Evolutionary conservation across 2,888 invertebrate species (phyloP).

Genomic region (Agonopterix alstromeriana): DNA sequence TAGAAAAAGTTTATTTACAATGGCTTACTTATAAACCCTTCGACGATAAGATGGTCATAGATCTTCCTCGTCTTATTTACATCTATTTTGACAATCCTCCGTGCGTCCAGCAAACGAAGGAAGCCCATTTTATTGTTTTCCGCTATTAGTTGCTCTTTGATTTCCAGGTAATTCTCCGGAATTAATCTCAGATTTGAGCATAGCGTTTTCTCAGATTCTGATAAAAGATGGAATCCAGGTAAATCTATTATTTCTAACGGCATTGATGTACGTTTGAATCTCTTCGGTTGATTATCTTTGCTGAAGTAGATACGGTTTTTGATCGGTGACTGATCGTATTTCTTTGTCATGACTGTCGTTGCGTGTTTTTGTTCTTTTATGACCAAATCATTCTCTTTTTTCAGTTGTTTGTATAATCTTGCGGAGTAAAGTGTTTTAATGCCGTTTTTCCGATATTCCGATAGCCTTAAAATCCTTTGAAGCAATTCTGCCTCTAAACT

Average conservation of each 20-base stretch:
- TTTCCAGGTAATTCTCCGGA: slow-evolving; percentile 87
- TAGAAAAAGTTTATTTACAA: slow-evolving; percentile 2
- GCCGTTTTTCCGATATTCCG: slow-evolving; percentile 83
- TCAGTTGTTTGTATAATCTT: slow-evolving; percentile 80
- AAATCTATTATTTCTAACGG: slow-evolving; percentile 81
- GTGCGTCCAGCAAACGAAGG: slow-evolving; percentile 87
- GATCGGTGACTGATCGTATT: slow-evolving; percentile 49
- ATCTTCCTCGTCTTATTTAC: slow-evolving; percentile 94
- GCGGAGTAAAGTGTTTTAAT: slow-evolving; percentile 80
- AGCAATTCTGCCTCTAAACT: slow-evolving; percentile 82
- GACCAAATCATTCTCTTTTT: slow-evolving; percentile 75
- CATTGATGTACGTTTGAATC: slow-evolving; percentile 47
- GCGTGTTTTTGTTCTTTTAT: slow-evolving; percentile 63
- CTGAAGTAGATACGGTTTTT: slow-evolving; percentile 31
- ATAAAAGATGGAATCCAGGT: slow-evolving; percentile 86
- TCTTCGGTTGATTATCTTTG: slow-evolving; percentile 27
- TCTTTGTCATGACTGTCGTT: slow-evolving; percentile 46
- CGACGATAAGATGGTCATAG: slow-evolving; percentile 84
- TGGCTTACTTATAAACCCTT: slow-evolving; percentile 83
- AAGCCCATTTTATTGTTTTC: slow-evolving; percentile 87
- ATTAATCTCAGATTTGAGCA: slow-evolving; percentile 86
- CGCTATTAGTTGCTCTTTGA: slow-evolving; percentile 82
- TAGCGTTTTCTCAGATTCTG: slow-evolving; percentile 82
- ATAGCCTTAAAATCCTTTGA: slow-evolving; percentile 77
- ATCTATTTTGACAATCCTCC: slow-evolving; percentile 92